Evolutionary conservation across 2,797 vertebrate species (phyloP).

Genomic region (Sebastes vulpes): DNA sequence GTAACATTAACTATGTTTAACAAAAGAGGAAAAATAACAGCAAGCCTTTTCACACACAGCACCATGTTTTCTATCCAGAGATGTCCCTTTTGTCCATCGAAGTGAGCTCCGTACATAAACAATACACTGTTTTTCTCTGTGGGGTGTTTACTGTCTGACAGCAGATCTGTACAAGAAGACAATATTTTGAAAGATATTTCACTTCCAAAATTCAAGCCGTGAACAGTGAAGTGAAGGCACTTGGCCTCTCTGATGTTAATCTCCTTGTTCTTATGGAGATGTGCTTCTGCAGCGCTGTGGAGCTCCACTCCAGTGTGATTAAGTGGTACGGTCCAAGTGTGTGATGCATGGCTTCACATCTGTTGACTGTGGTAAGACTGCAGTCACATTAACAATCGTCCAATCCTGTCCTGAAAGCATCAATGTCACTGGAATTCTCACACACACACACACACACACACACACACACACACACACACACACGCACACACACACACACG

Average conservation of each 20-base stretch:
- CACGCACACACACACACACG: not conserved
- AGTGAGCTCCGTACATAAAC: not conserved
- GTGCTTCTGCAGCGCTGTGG: not conserved
- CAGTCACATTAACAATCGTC: not conserved
- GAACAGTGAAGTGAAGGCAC: not conserved
- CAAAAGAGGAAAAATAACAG: not conserved
- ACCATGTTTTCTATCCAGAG: not conserved
- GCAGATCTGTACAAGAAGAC: not conserved
- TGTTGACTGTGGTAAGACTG: constrained; percentile 4
- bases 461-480: not conserved
- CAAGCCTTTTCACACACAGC: not conserved
- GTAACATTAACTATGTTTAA: not conserved
- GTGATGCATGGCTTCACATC: not conserved
- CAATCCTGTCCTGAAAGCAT: not conserved
- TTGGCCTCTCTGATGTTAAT: not conserved
- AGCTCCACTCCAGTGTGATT: constrained; percentile 13
- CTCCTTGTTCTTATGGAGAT: constrained; percentile 13
- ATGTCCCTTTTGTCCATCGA: not conserved
- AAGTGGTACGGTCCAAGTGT: not conserved
- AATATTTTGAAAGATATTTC: not conserved
- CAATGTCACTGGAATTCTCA: not conserved
- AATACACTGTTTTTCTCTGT: not conserved
- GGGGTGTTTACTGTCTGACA: not conserved
- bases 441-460: not conserved
- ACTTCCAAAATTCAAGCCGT: not conserved